Conservation (phyloP, 2,797 vertebrate genomes). For the Parotocinclus haroldoi region DNA sequence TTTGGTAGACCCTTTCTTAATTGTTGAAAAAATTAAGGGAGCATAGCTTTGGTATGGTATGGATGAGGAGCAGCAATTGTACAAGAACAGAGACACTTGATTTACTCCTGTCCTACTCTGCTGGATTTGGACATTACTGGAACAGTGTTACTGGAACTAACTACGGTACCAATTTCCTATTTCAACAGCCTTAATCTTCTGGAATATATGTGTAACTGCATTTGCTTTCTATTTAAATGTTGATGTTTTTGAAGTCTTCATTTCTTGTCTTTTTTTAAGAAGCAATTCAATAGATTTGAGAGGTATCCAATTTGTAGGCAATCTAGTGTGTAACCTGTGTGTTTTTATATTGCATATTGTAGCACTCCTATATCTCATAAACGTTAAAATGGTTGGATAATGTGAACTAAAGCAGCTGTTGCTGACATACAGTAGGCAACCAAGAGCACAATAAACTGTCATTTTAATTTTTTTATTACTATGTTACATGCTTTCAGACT, state of each 20-base stretch:
- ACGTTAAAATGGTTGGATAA: slow-evolving; percentile 69
- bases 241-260: slow-evolving; percentile 70
- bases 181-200: slow-evolving; percentile 82
- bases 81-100: slow-evolving; percentile 67
- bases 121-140: slow-evolving; percentile 70
- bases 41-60: slow-evolving; percentile 21
- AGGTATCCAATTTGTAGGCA: slow-evolving; percentile 74
- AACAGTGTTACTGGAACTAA: slow-evolving; percentile 57
- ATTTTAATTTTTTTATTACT: slow-evolving; percentile 73
- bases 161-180: slow-evolving; percentile 70
- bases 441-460: slow-evolving; percentile 79
- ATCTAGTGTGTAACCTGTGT: slow-evolving; percentile 73
- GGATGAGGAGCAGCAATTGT: slow-evolving; percentile 45
- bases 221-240: slow-evolving; percentile 66
- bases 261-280: slow-evolving; percentile 66
- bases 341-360: slow-evolving; percentile 83
- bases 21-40: slow-evolving; percentile 54
- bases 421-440: slow-evolving; percentile 74
- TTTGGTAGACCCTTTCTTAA: slow-evolving; percentile 71
- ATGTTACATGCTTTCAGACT: slow-evolving; percentile 81
- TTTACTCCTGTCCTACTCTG: slow-evolving; percentile 66
- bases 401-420: slow-evolving; percentile 67
- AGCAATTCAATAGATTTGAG: slow-evolving; percentile 70
- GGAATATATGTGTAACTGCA: slow-evolving; percentile 71
- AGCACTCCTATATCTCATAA: slow-evolving; percentile 78